phyloP scores from a whole-genome alignment of 2,113 vertebrate species.

The Mustelus asterias region DNA sequence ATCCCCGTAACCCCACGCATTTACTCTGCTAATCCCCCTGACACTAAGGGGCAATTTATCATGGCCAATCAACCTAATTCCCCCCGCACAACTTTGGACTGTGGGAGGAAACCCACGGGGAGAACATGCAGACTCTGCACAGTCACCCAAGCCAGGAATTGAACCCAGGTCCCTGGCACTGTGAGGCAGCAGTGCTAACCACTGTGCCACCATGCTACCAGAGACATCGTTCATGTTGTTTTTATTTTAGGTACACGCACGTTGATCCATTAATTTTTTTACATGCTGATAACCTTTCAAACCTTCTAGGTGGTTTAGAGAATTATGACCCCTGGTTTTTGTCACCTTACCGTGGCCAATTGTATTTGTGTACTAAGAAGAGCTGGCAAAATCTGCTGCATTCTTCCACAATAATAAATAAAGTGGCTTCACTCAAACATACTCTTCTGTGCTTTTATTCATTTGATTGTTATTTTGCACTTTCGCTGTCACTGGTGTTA shows the following conservation, averaged over 20 bases:
- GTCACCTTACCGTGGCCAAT: background rate
- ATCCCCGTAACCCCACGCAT: too few relatives aligned
- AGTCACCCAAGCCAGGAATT: too few relatives aligned
- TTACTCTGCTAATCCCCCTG: too few relatives aligned
- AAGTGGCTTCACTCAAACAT: background rate
- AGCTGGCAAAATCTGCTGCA: background rate
- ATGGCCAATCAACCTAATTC: too few relatives aligned
- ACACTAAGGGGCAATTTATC: too few relatives aligned
- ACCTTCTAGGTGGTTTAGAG: background rate
- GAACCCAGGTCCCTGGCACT: too few relatives aligned
- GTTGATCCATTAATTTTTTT: background rate
- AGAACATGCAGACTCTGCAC: too few relatives aligned
- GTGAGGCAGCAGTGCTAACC: too few relatives aligned
- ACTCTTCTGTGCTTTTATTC: background rate
- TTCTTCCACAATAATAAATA: background rate
- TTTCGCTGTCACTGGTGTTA: background rate
- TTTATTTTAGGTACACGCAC: background rate
- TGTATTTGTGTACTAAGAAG: background rate
- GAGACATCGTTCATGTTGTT: background rate
- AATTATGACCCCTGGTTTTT: background rate
- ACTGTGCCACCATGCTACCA: too few relatives aligned
- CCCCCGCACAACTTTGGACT: too few relatives aligned
- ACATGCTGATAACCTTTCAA: background rate
- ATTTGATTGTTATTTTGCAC: background rate
- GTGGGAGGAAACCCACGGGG: too few relatives aligned